These are phyloP conservation scores for Spea multiplicata DNA, from an alignment of 2,113 vertebrate genomes.

Conservation along the genomic window DNA sequence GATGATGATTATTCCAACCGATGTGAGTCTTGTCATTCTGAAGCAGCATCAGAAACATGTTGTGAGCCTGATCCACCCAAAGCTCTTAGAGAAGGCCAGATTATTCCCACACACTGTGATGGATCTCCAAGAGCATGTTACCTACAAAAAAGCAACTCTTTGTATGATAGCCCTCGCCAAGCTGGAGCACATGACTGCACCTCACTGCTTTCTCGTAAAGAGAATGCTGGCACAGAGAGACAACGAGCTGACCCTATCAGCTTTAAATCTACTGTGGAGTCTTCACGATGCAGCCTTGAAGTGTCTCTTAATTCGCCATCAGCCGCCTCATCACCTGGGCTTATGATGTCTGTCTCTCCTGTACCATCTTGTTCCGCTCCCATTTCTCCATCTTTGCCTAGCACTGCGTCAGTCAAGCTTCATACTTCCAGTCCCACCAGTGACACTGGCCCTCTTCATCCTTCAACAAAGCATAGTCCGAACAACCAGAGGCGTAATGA, in stretches of 20 bases:
- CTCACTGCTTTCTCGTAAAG: constrained; percentile 59
- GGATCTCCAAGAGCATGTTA: constrained; percentile 54
- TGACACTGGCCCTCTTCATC: constrained; percentile 55
- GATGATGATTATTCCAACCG: constrained; percentile 43
- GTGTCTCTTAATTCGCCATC: constrained; percentile 87
- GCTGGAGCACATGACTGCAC: constrained; percentile 54
- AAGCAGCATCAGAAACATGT: constrained; percentile 51
- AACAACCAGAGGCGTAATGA: constrained; percentile 90
- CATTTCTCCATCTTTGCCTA: constrained; percentile 80
- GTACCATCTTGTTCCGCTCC: constrained; percentile 86
- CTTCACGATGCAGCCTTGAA: constrained; percentile 86
- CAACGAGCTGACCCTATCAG: constrained; percentile 75
- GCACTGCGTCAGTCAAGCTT: constrained; percentile 56
- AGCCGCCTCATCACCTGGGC: constrained; percentile 84
- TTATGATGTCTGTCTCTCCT: constrained; percentile 84
- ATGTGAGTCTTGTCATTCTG: constrained; percentile 51
- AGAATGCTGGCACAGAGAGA: constrained; percentile 62
- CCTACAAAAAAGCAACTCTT: constrained; percentile 61
- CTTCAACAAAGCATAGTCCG: constrained; percentile 78
- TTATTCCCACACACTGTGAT: constrained; percentile 44
- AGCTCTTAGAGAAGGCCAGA: constrained; percentile 67
- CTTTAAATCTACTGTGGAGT: constrained; percentile 82
- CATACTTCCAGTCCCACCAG: constrained; percentile 66
- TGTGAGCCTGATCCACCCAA: constrained; percentile 57
- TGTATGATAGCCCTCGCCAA: constrained; percentile 55